phyloP scores from a whole-genome alignment of 2,888 invertebrate genomes.

The Balanococcus diminutus region DNA sequence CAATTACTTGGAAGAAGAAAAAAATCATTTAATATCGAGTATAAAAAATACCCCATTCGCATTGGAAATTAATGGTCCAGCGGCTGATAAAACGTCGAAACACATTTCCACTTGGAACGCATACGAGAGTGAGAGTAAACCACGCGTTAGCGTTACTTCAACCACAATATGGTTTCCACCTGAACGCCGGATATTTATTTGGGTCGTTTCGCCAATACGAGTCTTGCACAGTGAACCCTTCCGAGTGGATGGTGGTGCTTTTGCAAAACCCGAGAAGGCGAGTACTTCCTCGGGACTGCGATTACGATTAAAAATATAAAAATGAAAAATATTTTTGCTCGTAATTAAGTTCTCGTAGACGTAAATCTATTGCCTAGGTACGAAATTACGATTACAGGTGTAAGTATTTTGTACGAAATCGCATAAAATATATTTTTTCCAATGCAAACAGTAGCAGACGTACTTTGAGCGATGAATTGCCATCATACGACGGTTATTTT shows the following conservation, averaged over 20 bases:
- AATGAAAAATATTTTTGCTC: too few species aligned
- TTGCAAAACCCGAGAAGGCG: background rate
- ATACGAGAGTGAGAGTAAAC: too few species aligned
- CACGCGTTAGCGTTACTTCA: background rate
- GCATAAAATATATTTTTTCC: background rate
- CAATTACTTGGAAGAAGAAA: background rate
- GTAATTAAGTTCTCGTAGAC: too few species aligned
- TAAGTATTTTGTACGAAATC: background rate
- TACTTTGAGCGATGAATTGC: background rate
- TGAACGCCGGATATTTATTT: constrained; percentile 20
- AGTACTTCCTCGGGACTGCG: background rate
- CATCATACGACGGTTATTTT: background rate
- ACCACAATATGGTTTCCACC: constrained; percentile 21
- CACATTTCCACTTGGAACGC: background rate
- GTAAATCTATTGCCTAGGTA: too few species aligned
- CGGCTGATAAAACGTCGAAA: background rate
- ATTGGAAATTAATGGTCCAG: constrained; percentile 18
- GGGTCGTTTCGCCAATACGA: background rate
- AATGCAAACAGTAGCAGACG: background rate
- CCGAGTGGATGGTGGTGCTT: too few species aligned
- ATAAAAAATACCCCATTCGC: background rate
- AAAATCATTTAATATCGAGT: background rate
- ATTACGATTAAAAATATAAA: background rate
- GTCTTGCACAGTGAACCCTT: background rate
- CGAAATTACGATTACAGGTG: background rate